Percentiles rank a stretch among this genome's conserved stretches.
Evolutionary conservation across 2,888 invertebrate species (phyloP).

Genomic region (Ectropis crepuscularia): DNA sequence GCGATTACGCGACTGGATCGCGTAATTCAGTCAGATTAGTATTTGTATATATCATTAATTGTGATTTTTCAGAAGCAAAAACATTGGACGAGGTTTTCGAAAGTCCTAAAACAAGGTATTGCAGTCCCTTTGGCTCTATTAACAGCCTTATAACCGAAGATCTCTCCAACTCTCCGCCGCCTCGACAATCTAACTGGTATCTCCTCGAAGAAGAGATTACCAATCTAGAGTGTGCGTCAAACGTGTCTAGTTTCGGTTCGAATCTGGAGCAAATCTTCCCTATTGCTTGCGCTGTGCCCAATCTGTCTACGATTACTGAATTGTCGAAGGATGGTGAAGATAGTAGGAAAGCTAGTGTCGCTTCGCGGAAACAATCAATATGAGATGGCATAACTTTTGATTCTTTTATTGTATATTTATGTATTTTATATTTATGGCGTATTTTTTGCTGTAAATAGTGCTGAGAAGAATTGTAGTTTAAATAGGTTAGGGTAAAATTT

Average conservation of each 20-base stretch:
- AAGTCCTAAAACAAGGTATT: conserved; percentile 44
- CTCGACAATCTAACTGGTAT: conserved; percentile 60
- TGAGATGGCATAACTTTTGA: conserved; percentile 23
- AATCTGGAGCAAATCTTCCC: conserved; percentile 71
- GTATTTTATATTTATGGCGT: no score
- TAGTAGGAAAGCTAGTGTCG: conserved; percentile 49
- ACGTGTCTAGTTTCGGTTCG: conserved; percentile 48
- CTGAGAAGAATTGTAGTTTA: no score
- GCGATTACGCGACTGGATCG: no score
- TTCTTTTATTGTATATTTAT: conserved; percentile 7
- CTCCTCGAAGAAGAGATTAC: conserved; percentile 73
- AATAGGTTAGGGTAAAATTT: no score
- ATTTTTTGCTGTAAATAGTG: no score
- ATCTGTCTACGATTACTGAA: conserved; percentile 76
- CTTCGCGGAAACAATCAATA: conserved; percentile 43
- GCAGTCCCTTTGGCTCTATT: conserved; percentile 46
- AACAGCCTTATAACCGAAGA: conserved; percentile 74
- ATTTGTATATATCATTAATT: neutral
- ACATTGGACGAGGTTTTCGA: conserved; percentile 32
- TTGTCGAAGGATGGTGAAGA: conserved; percentile 63
- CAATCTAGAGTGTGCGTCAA: conserved; percentile 46
- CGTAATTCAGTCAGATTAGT: neutral
- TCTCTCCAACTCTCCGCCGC: conserved; percentile 56
- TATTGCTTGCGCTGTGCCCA: conserved; percentile 67
- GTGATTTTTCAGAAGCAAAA: conserved; percentile 3